phyloP scores from a whole-genome alignment of 2,797 vertebrate species.

The Serranus cabrilla region DNA sequence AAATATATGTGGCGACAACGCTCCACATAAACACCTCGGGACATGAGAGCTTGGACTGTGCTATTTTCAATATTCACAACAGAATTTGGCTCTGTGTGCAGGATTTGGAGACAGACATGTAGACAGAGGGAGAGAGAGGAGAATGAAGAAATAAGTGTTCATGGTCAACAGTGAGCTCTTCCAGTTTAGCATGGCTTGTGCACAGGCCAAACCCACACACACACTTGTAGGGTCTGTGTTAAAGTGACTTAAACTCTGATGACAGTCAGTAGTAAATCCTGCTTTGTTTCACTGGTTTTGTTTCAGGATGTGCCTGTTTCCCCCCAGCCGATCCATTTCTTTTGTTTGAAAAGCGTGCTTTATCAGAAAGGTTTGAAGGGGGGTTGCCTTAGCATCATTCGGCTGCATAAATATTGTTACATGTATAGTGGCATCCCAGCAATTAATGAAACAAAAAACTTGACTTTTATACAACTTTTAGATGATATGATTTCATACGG shows the following conservation, averaged over 20 bases:
- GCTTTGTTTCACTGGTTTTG: conserved; percentile 59
- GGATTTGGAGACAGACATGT: conserved; percentile 4
- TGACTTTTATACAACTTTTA: no score
- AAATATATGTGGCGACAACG: conserved; percentile 29
- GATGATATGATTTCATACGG: no score
- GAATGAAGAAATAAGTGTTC: conserved; percentile 24
- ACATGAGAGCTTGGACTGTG: conserved; percentile 36
- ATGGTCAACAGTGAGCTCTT: conserved; percentile 53
- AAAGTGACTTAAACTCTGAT: conserved; percentile 32
- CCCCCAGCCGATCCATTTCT: background rate
- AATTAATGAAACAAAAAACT: no score
- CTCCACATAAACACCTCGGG: conserved; percentile 51
- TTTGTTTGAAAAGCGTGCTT: background rate
- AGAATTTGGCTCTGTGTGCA: conserved; percentile 32
- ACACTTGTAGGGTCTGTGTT: conserved; percentile 2
- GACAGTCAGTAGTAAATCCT: conserved; percentile 65
- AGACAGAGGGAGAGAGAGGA: conserved; percentile 2
- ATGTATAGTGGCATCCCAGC: background rate
- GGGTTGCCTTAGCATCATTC: background rate
- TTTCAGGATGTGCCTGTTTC: conserved; percentile 2
- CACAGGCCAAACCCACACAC: conserved; percentile 19
- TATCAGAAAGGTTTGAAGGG: background rate
- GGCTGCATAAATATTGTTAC: background rate
- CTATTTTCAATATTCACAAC: conserved; percentile 66
- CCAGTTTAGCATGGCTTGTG: conserved; percentile 37